Base-by-base conservation (phyloP, 2,797 vertebrate species). In the Steatocranus sp. region DNA sequence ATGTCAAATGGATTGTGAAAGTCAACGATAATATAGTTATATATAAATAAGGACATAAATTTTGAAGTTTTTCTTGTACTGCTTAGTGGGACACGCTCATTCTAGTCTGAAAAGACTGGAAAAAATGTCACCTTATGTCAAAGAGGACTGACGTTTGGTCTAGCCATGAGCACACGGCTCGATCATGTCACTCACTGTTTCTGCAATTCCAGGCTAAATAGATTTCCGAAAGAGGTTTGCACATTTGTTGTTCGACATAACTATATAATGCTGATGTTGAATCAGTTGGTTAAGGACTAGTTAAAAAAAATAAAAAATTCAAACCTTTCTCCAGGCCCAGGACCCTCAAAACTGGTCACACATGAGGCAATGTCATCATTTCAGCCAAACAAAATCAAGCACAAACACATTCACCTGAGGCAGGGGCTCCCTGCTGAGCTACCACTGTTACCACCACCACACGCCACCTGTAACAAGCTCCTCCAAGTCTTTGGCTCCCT, bases 331-430 rank as follows among this genome's bases (percentile, higher is more conserved):
- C 1, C 56, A 56, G 53, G 53, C 25, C 27, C 25, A 56, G 0
- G 27, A 56, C 8, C 7, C 58, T 41, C 12, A 3, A 15, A 17
- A 41, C 36, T 41, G 36, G 36, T 17, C 20, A 41, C 20, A 17
- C 12, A 1, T 1, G 2, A 68, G 36, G 8, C 46, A 90, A 76
- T 83, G 84, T 81, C 91, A 82, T 85, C 74, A 46, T 88, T 51
- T 49, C 48, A 66, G 80, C 32, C 63, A 74, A 77, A 77, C 73
- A 56, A 80, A 77, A 81, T 49, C 79, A 82, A 85, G 80, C 79
- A 73, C 80, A 88, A 84, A 78, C 86, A 7, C 0, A 84, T 86
- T 84, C 78, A 84, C 76, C 85, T 83, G 78, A 30, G 85, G 70
- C 80, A 32, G 34, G 25, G 77, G 20, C 86, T 83, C 79, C 87